These are phyloP conservation scores for Dissostichus mawsoni DNA, from an alignment of 2,113 vertebrate species.

Conservation along the genomic window DNA sequence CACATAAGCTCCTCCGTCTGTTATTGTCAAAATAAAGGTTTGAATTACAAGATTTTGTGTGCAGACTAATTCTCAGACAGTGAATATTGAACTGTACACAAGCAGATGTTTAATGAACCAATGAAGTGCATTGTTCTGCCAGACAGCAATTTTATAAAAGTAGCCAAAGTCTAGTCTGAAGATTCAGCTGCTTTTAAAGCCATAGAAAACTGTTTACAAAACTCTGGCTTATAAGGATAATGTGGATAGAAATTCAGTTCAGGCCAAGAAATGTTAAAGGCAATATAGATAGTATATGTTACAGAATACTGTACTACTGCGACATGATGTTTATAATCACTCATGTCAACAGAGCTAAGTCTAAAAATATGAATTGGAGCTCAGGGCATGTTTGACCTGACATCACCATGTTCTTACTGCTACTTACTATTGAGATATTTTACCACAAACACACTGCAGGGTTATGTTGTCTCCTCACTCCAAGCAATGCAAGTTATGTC, in stretches of 20 bases:
- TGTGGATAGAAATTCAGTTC: background rate
- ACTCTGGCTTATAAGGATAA: background rate
- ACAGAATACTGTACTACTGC: background rate
- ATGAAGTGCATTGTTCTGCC: slow-evolving; percentile 8
- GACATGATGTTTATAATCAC: background rate
- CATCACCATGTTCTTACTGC: slow-evolving; percentile 9
- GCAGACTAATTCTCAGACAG: background rate
- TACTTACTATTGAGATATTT: slow-evolving; percentile 33
- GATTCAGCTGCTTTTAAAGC: background rate
- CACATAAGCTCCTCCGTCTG: background rate
- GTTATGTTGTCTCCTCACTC: background rate
- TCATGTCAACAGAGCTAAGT: background rate
- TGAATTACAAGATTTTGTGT: background rate
- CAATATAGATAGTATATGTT: too few relatives aligned
- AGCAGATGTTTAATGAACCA: background rate
- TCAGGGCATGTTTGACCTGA: background rate
- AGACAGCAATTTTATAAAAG: slow-evolving; percentile 2
- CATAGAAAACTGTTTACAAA: background rate
- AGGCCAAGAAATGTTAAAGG: background rate
- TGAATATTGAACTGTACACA: background rate
- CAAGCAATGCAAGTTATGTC: slow-evolving; percentile 9
- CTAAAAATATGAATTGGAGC: background rate
- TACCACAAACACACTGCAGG: background rate
- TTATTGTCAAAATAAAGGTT: background rate
- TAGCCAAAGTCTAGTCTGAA: slow-evolving; percentile 4